Evolutionary conservation across 2,113 vertebrate species (phyloP).

Genomic region (Beaufortia kweichowensis): DNA sequence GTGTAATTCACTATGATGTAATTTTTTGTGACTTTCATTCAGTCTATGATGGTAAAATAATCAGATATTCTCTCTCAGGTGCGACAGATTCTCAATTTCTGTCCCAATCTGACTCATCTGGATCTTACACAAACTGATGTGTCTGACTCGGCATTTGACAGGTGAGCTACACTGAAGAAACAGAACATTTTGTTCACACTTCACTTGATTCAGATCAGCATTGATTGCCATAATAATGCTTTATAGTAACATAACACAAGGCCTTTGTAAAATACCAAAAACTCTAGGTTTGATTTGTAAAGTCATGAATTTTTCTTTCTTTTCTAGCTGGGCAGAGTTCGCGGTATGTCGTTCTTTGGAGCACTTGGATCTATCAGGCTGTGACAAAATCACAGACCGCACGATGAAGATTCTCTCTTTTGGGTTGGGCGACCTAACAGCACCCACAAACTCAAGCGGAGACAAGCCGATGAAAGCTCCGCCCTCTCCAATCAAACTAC

Average conservation of each 20-base stretch:
- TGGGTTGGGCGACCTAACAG: slow-evolving; percentile 80
- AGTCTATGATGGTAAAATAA: background rate
- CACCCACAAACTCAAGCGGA: slow-evolving; percentile 53
- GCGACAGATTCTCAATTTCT: slow-evolving; percentile 91
- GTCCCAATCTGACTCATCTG: slow-evolving; percentile 89
- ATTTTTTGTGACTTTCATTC: background rate
- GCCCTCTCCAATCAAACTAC: slow-evolving; percentile 63
- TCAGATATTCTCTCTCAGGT: slow-evolving; percentile 71
- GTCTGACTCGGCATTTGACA: slow-evolving; percentile 78
- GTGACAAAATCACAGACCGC: slow-evolving; percentile 90
- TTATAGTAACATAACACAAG: too few relatives aligned
- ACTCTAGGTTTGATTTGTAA: background rate
- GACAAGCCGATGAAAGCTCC: slow-evolving; percentile 67
- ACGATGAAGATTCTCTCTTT: slow-evolving; percentile 85
- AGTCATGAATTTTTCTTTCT: slow-evolving; percentile 17
- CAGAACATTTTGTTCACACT: too few relatives aligned
- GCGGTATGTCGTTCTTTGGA: slow-evolving; percentile 82
- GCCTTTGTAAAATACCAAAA: too few relatives aligned
- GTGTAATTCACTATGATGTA: too few relatives aligned
- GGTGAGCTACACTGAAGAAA: slow-evolving; percentile 55
- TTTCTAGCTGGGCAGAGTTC: slow-evolving; percentile 82
- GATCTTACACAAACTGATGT: slow-evolving; percentile 94
- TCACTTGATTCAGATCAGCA: background rate
- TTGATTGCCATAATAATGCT: too few relatives aligned
- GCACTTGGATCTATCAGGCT: slow-evolving; percentile 93